phyloP scores from a whole-genome alignment of 1,140 invertebrate species.

The Bombus affinis region DNA sequence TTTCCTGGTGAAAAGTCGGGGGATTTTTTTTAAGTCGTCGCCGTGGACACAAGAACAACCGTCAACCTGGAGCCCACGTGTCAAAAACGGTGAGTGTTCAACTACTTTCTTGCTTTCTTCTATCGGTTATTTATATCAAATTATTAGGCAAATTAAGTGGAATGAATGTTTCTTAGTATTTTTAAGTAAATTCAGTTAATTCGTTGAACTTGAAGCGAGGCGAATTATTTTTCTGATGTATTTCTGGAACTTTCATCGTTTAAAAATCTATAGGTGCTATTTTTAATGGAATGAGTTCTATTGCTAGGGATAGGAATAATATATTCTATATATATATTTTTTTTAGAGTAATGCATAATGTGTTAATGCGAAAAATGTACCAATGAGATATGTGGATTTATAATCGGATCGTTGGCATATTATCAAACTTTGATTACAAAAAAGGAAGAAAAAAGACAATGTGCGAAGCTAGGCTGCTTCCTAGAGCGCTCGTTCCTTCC shows the following conservation, averaged over 20 bases:
- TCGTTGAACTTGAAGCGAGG: too few species aligned
- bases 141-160: neutral
- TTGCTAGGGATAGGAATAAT: too few species aligned
- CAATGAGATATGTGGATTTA: neutral
- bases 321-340: too few species aligned
- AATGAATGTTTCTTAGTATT: neutral
- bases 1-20: slow-evolving; percentile 11
- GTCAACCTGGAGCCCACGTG: slow-evolving; percentile 84
- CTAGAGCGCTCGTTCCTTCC: neutral
- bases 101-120: too few species aligned
- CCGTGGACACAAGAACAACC: slow-evolving; percentile 79
- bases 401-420: neutral
- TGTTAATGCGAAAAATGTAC: neutral
- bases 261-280: too few species aligned
- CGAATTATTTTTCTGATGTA: too few species aligned
- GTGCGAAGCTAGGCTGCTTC: too few species aligned
- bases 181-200: too few species aligned
- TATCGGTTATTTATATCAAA: neutral
- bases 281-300: too few species aligned
- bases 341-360: too few species aligned
- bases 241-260: too few species aligned
- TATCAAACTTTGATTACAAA: neutral
- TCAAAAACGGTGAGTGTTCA: slow-evolving; percentile 81
- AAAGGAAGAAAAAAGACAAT: too few species aligned
- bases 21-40: neutral